These are phyloP conservation scores for Sarcophaga bullata DNA, from an alignment of 1,140 invertebrate species.

Conservation along the genomic window DNA sequence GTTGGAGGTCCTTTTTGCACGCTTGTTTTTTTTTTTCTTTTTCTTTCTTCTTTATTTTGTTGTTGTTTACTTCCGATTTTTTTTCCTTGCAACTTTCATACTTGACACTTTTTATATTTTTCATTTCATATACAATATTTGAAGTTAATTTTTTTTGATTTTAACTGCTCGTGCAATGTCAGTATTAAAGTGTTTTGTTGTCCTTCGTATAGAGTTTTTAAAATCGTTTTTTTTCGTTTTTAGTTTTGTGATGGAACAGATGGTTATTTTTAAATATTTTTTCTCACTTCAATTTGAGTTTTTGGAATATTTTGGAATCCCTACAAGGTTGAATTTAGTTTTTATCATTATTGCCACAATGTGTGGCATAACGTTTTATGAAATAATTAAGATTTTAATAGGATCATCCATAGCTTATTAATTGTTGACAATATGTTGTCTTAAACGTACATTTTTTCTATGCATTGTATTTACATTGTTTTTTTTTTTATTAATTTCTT, in stretches of 20 bases:
- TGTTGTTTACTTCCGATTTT: constrained; percentile 3
- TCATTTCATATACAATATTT: too few relatives aligned
- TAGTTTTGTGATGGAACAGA: neutral
- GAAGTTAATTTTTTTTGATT: too few relatives aligned
- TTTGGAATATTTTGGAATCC: neutral
- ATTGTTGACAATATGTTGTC: constrained; percentile 6
- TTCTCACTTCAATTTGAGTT: neutral
- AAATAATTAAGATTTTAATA: constrained; percentile 4
- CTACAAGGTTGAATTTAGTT: neutral
- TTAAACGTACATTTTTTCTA: neutral
- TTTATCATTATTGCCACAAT: neutral
- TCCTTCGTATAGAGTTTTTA: neutral
- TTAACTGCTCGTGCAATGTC: too few relatives aligned
- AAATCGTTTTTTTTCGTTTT: neutral
- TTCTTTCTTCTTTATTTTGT: neutral
- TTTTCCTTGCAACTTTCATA: neutral
- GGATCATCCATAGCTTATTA: neutral
- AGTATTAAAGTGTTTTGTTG: neutral
- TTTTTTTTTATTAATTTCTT: neutral
- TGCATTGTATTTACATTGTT: neutral
- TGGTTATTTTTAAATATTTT: neutral
- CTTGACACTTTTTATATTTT: neutral
- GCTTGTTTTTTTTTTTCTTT: too few relatives aligned
- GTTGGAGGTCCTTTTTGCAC: neutral
- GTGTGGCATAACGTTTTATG: neutral